A percentile compares a stretch with the other conserved stretches of the same genome.
These are phyloP conservation scores for Esox masquinongy DNA, from an alignment of 2,797 vertebrate species.

Conservation along the genomic window DNA sequence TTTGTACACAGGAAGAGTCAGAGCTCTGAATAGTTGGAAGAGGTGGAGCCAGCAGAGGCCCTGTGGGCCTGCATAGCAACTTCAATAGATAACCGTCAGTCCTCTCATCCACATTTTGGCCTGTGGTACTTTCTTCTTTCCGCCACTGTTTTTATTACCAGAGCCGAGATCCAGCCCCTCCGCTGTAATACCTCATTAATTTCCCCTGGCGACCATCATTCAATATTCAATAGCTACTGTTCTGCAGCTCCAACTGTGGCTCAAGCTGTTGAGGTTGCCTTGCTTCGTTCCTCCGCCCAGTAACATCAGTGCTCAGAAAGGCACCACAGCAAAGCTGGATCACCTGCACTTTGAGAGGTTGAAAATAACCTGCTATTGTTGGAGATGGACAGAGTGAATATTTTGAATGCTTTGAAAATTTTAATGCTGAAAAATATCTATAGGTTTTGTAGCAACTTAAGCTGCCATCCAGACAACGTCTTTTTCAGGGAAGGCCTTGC, in stretches of 20 bases:
- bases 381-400: neutral
- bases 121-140: constrained; percentile 40
- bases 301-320: constrained; percentile 49
- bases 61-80: constrained; percentile 50
- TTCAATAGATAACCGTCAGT: constrained; percentile 59
- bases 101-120: constrained; percentile 41
- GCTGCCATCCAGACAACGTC: too few relatives aligned
- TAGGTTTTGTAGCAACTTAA: too few relatives aligned
- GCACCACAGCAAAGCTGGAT: constrained; percentile 23
- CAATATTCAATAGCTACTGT: constrained; percentile 71
- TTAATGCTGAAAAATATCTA: constrained; percentile 14
- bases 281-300: constrained; percentile 41
- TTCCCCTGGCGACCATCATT: constrained; percentile 72
- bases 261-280: constrained; percentile 41
- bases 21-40: constrained; percentile 12
- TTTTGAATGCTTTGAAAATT: neutral
- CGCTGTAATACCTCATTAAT: constrained; percentile 66
- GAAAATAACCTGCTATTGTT: neutral
- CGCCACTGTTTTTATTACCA: constrained; percentile 58
- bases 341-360: neutral
- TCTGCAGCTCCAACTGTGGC: constrained; percentile 53
- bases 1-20: constrained; percentile 57
- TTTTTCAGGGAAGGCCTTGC: too few relatives aligned
- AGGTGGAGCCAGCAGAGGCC: constrained; percentile 42
- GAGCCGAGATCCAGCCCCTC: constrained; percentile 56